Conservation (phyloP, 2,888 invertebrate species). For the Chironomus tentans region DNA sequence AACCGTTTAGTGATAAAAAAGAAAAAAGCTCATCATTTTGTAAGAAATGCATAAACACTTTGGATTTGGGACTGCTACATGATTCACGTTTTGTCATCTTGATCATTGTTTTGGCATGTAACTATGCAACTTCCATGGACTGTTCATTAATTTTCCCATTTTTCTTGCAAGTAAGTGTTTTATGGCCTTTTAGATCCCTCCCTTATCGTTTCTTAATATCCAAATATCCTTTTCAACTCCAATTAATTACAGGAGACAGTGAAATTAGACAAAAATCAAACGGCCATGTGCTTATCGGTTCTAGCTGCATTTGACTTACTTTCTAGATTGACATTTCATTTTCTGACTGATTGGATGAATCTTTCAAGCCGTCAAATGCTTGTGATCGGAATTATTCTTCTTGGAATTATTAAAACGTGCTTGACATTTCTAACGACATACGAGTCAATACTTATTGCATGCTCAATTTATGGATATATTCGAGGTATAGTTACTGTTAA, state of each 20-base stretch:
- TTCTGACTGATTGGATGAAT: constrained; percentile 51
- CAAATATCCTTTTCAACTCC: too few relatives aligned
- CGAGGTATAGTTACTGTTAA: constrained; percentile 66
- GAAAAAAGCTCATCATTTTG: constrained; percentile 27
- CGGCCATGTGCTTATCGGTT: constrained; percentile 61
- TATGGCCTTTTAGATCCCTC: too few relatives aligned
- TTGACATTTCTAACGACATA: constrained; percentile 52
- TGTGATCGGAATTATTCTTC: constrained; percentile 50
- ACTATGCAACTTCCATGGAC: constrained; percentile 58
- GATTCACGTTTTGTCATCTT: constrained; percentile 57
- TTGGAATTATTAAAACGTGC: constrained; percentile 52
- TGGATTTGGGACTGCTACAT: constrained; percentile 54
- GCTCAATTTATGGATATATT: constrained; percentile 57
- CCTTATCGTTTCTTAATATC: too few relatives aligned
- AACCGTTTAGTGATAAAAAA: not conserved
- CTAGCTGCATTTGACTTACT: constrained; percentile 57
- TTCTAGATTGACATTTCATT: constrained; percentile 55
- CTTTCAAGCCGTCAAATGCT: constrained; percentile 55
- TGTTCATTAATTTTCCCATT: constrained; percentile 63
- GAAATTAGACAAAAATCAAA: constrained; percentile 44
- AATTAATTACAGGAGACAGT: constrained; percentile 34
- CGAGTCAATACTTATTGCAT: constrained; percentile 45
- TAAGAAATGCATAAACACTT: constrained; percentile 41
- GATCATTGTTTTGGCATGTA: constrained; percentile 55
- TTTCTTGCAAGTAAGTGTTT: constrained; percentile 52